Percentiles rank a stretch among this genome's conserved stretches.
Conservation (phyloP, 2,888 invertebrate species). For the Allacma fusca region DNA sequence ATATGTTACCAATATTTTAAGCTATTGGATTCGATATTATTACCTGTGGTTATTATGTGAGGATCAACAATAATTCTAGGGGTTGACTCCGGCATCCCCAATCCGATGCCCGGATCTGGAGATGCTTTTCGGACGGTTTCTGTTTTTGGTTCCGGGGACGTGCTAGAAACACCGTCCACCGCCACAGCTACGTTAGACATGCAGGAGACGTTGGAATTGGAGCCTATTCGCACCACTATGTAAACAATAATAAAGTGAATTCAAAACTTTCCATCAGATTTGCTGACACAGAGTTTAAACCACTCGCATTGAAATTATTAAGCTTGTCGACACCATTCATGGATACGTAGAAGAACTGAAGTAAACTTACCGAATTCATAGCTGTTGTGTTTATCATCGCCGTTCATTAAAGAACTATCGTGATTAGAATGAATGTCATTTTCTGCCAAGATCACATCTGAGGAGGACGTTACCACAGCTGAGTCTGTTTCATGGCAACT, state of each 20-base stretch:
- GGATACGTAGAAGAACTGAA: too few species aligned
- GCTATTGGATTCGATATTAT: too few species aligned
- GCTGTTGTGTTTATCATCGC: conserved; percentile 56
- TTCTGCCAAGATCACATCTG: conserved; percentile 59
- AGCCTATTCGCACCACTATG: conserved; percentile 30
- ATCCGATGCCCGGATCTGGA: conserved; percentile 59
- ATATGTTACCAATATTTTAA: too few species aligned
- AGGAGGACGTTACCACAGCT: conserved; percentile 61
- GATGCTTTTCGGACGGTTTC: conserved; percentile 61
- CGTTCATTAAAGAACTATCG: conserved; percentile 46
- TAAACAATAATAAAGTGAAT: too few species aligned
- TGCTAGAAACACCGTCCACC: conserved; percentile 59
- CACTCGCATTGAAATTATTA: too few species aligned
- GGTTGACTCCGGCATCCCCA: conserved; percentile 43
- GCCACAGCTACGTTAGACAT: conserved; percentile 46
- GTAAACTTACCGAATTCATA: conserved; percentile 55
- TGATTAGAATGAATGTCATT: conserved; percentile 52
- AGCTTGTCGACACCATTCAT: too few species aligned
- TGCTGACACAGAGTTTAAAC: too few species aligned
- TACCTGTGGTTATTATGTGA: conserved; percentile 50
- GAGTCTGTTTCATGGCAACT: conserved; percentile 62
- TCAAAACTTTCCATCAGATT: too few species aligned
- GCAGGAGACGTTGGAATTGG: conserved; percentile 33
- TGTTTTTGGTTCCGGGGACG: conserved; percentile 61
- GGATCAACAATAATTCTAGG: conserved; percentile 42